Conservation (phyloP, 2,888 invertebrate species). For the Tuberolachnus salignus region DNA sequence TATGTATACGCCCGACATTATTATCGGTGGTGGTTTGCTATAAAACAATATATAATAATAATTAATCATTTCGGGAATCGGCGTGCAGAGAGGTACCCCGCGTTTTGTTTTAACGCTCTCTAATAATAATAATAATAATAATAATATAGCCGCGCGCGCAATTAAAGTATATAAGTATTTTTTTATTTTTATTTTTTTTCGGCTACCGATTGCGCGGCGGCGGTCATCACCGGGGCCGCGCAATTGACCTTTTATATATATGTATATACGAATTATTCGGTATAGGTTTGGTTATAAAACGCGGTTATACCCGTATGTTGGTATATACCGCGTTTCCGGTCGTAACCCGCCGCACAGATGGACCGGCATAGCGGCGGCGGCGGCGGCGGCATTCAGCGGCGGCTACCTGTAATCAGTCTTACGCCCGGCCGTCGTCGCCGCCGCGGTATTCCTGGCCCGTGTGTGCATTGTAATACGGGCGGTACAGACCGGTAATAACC, state of each 20-base stretch:
- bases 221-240: neutral
- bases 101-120: no score
- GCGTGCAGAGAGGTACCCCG: no score
- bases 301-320: no score
- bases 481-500: no score
- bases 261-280: conserved; percentile 13
- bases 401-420: conserved; percentile 18
- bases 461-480: no score
- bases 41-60: no score
- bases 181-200: conserved; percentile 33
- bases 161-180: neutral
- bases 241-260: conserved; percentile 37
- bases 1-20: no score
- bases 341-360: neutral
- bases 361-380: no score
- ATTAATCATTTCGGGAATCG: no score
- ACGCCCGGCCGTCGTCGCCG: neutral
- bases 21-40: no score
- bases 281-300: neutral
- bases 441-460: neutral
- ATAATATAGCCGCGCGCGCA: neutral
- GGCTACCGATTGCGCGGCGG: conserved; percentile 32
- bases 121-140: no score
- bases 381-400: no score
- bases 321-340: conserved; percentile 34